Base-by-base conservation (phyloP, 2,113 vertebrate genomes). In the Microcebus murinus region DNA sequence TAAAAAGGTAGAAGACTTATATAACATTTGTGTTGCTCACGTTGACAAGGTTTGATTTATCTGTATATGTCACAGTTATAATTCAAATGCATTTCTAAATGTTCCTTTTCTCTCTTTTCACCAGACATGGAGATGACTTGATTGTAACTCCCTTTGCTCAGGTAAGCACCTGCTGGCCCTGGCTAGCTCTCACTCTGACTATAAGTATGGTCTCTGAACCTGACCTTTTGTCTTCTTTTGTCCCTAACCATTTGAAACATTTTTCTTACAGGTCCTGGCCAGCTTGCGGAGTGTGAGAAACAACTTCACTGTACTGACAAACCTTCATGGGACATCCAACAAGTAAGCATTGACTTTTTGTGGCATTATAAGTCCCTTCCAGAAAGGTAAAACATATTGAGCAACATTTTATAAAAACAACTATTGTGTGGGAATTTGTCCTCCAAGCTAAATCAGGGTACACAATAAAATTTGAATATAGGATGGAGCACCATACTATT, bases 131-230 rank as follows among this genome's bases (percentile, higher is more conserved):
- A 36, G 99, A 99, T 77, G 99, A 99, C 98, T 97, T 99, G 98
- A 99, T 99, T 10, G 99, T 99, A 96, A 99, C 99, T 39, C 99
- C 99, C 0, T 99, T 99, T 68, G 99, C 99, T 45, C 99, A 99
- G 99, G 99, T 99, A 96, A n/a, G 97, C 97, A n/a, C 29, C 1
- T 8, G 42, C 39, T 71, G 23, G 14, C 29, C 45, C 61, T 27
- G 4, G 42, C 48, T 73, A 11, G 0, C 45, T 71, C 57, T 61
- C 17, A 1, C 17, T 52, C 34, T 36, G 12, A 21, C 42, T 31
- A 21, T 31, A 21, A n/a, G 29, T 39, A 4, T 36, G 25, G 29
- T 29, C 31, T 81, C 14, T 94, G 65, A 74, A 63, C 23, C 6
- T 81, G 42, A 76, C 61, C 39, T 6, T 63, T 39, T 8, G 2